A percentile compares a stretch with the other conserved stretches of the same genome.
phyloP scores from a whole-genome alignment of 1,140 invertebrate genomes.

The Oreohelix idahoensis region DNA sequence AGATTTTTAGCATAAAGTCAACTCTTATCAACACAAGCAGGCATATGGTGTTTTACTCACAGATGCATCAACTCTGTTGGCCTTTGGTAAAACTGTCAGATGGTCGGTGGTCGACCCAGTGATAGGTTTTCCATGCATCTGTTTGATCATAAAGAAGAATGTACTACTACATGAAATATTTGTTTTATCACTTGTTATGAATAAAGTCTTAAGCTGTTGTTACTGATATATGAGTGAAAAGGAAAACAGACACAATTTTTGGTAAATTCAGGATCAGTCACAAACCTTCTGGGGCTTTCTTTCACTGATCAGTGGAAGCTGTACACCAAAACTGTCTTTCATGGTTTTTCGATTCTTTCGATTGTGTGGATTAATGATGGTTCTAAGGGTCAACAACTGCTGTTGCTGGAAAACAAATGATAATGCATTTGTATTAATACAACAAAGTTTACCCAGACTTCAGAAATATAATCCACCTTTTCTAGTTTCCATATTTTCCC shows the following conservation, averaged over 20 bases:
- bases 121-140: constrained; percentile 50
- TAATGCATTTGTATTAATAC: neutral
- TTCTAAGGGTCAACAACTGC: constrained; percentile 57
- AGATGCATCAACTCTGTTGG: constrained; percentile 71
- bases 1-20: too few species aligned
- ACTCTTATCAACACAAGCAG: too few species aligned
- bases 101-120: constrained; percentile 67
- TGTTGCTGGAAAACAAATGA: constrained; percentile 49
- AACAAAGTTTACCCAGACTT: neutral
- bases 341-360: constrained; percentile 65
- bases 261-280: neutral
- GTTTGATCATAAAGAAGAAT: neutral
- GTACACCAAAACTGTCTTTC: constrained; percentile 71
- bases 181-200: too few species aligned
- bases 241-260: too few species aligned
- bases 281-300: constrained; percentile 56
- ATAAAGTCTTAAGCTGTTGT: too few species aligned
- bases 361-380: constrained; percentile 70
- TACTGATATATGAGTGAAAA: too few species aligned
- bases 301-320: constrained; percentile 70
- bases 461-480: too few species aligned
- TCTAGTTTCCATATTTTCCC: too few species aligned
- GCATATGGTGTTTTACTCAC: constrained; percentile 44
- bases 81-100: constrained; percentile 66
- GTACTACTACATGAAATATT: too few species aligned